A percentile compares a stretch with the other conserved stretches of the same genome.
Evolutionary conservation across 2,888 invertebrate genomes (phyloP).

Genomic region (Chydorus sphaericus): DNA sequence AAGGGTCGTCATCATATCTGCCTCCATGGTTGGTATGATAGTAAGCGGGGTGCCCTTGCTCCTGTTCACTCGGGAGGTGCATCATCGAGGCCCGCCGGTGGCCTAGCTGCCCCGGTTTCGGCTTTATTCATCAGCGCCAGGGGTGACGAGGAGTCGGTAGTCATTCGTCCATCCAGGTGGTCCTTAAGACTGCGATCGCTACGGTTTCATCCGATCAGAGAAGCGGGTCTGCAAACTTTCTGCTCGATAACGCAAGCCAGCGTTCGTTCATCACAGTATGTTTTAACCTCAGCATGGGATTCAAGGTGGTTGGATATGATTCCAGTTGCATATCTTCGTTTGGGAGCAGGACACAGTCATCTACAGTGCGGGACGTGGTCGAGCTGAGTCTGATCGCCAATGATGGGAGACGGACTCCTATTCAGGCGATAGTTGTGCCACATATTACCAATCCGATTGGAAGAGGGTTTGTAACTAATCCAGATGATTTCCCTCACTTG

Average conservation of each 20-base stretch:
- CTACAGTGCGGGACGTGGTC: not conserved
- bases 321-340: not conserved
- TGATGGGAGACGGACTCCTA: not conserved
- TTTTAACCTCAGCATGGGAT: no score
- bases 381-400: not conserved
- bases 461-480: not conserved
- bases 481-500: not conserved
- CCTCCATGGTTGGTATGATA: not conserved
- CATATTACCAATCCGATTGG: not conserved
- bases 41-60: not conserved
- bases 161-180: not conserved
- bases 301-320: no score
- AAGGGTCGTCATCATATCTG: not conserved
- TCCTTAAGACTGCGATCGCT: constrained; percentile 2
- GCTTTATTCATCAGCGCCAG: no score
- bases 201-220: not conserved
- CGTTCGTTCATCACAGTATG: constrained; percentile 6
- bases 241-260: constrained; percentile 10
- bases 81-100: not conserved
- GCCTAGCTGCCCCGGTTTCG: not conserved
- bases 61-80: not conserved
- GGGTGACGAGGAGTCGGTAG: no score
- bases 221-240: constrained; percentile 2
- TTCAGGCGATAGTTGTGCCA: not conserved
- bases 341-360: not conserved